Evolutionary conservation across 2,113 vertebrate genomes (phyloP), one percentile per base, ranked within the genome.

Genomic region (Calyptomena viridis): DNA sequence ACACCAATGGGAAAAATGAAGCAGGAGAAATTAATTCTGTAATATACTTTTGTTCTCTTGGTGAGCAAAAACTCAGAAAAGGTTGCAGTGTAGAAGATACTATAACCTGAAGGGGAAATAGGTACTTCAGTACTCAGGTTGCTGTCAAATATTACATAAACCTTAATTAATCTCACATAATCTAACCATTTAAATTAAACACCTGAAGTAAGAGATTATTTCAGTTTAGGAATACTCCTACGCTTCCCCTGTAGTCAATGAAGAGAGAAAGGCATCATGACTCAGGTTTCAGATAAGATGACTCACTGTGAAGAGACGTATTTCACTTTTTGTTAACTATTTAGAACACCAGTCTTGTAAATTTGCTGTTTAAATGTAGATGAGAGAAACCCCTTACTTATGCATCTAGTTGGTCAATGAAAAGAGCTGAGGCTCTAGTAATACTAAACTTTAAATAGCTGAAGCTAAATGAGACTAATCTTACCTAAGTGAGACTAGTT

Each of bases 221-320:
- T 86, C 52, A 78, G 60, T 0, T 84, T 96, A 90, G 88, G 89
- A 94, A 80, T 84, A 67, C 86, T 90, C 94, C 93, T 87, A 94
- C 80, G 2, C 35, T 89, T 94, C 68, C 79, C 72, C 42, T 90
- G 56, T 49, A 96, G 96, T 97, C 94, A 97, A 95, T 97, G 95
- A 87, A 89, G 67, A 94, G 68, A 93, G 74, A 89, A 94, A 95
- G 27, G 49, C 80, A 81, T 62, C 11, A 92, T 93, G 93, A 94
- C 73, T 95, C 93, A 95, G 91, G 68, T 97, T 94, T 92, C 73
- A 90, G 76, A 78, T 63, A 64, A 64, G 47, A 50, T 94, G 93
- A 96, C 27, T 95, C 90, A 92, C 27, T 94, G 55, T 63, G 50
- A 80, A 79, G 44, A 73, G 67, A 37, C 25, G 21, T 59, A 64